These are phyloP conservation scores for Trichoplax adhaerens DNA, from an alignment of 37 sponge, comb jelly and placozoan genomes.

Conservation along the genomic window DNA sequence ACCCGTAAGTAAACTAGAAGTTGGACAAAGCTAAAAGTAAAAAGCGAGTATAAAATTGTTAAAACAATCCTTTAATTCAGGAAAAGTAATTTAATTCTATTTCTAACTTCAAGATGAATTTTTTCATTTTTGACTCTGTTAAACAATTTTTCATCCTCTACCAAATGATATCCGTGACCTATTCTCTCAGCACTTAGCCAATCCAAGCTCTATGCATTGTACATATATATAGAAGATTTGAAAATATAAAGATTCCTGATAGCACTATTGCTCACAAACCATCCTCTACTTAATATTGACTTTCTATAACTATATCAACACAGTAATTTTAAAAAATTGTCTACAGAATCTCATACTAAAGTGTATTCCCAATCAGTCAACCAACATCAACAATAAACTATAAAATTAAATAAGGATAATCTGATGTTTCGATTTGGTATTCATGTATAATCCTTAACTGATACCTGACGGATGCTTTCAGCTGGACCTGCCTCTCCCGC, in stretches of 20 bases:
- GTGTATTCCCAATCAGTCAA: background rate
- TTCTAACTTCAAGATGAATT: slow-evolving; percentile 61
- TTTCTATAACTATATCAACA: too few species aligned
- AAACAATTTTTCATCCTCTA: slow-evolving; percentile 31
- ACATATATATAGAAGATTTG: too few species aligned
- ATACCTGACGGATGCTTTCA: slow-evolving; percentile 35
- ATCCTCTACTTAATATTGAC: too few species aligned
- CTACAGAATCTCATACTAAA: background rate
- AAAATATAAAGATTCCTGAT: too few species aligned
- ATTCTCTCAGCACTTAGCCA: slow-evolving; percentile 50
- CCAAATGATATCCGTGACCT: slow-evolving; percentile 68
- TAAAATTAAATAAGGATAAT: too few species aligned
- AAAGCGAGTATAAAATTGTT: background rate
- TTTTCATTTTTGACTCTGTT: slow-evolving; percentile 21
- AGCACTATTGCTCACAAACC: too few species aligned
- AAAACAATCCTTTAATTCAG: background rate
- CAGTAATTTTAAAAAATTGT: slow-evolving; percentile 10
- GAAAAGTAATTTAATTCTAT: background rate
- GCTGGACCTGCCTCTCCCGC: slow-evolving; percentile 79
- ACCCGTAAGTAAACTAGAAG: slow-evolving; percentile 49
- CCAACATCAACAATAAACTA: too few species aligned
- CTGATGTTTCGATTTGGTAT: too few species aligned
- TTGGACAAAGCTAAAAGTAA: slow-evolving; percentile 33
- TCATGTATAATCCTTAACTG: background rate
- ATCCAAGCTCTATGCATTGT: background rate